Percentiles rank a stretch among this genome's conserved stretches.
Evolutionary conservation across 2,113 vertebrate genomes (phyloP).

Genomic region (Cyanocitta stelleri): DNA sequence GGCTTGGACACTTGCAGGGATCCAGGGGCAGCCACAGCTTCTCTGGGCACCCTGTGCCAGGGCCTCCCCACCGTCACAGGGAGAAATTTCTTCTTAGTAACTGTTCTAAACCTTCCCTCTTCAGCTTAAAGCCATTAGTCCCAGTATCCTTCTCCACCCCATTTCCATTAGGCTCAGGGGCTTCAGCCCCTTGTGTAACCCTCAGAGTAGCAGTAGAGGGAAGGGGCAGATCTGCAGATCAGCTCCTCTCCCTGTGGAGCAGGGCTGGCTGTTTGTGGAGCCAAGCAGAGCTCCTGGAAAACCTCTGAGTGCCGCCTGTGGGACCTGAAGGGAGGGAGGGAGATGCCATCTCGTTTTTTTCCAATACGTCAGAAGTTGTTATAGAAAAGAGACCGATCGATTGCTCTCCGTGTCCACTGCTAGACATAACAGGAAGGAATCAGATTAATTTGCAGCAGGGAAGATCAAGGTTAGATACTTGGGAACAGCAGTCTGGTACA

Average conservation of each 20-base stretch:
- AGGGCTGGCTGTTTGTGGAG: not conserved
- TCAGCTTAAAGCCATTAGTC: not conserved
- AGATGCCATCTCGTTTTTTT: not conserved
- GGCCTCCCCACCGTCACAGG: not conserved
- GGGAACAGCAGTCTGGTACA: not conserved
- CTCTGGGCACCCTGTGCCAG: not conserved
- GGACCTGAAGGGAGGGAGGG: not conserved
- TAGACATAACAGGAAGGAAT: slow-evolving; percentile 36
- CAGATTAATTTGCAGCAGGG: slow-evolving; percentile 43
- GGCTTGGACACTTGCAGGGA: too few species aligned
- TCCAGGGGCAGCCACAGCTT: not conserved
- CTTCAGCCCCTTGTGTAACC: accelerated
- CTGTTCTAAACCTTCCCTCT: not conserved
- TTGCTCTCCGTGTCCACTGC: not conserved
- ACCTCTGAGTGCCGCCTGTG: accelerated
- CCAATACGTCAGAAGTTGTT: slow-evolving; percentile 23
- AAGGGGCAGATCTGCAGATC: not conserved
- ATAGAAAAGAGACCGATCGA: not conserved
- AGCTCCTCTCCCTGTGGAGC: not conserved
- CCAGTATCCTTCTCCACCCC: accelerated
- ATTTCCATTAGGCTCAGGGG: accelerated
- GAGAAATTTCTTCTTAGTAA: not conserved
- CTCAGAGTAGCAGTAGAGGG: not conserved
- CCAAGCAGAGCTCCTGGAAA: not conserved
- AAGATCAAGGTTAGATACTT: slow-evolving; percentile 56